Evolutionary conservation across 2,113 vertebrate species (phyloP).

Genomic region (Condylura cristata): DNA sequence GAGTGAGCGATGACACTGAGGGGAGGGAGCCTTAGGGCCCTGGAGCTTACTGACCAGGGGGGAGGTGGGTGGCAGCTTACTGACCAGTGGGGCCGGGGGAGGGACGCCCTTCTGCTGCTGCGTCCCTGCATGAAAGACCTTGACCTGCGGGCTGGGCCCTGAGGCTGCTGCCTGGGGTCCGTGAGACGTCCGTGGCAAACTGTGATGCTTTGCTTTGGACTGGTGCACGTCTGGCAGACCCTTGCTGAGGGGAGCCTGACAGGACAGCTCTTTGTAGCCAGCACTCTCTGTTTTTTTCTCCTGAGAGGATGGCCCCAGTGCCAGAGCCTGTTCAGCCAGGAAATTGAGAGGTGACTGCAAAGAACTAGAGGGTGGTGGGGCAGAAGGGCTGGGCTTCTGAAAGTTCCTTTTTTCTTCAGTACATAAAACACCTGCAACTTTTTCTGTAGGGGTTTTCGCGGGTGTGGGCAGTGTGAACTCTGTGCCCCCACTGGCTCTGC

Average conservation of each 20-base stretch:
- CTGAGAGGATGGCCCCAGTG: slow-evolving; percentile 85
- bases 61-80: slow-evolving; percentile 79
- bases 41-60: slow-evolving; percentile 84
- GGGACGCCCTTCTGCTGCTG: slow-evolving; percentile 87
- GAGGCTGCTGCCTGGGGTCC: slow-evolving; percentile 62
- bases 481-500: slow-evolving; percentile 78
- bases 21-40: slow-evolving; percentile 82
- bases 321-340: slow-evolving; percentile 88
- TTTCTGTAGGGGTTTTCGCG: slow-evolving; percentile 80
- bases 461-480: slow-evolving; percentile 80
- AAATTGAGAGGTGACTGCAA: slow-evolving; percentile 89
- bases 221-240: slow-evolving; percentile 80
- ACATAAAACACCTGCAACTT: slow-evolving; percentile 69
- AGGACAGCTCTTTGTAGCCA: slow-evolving; percentile 85
- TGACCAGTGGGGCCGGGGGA: slow-evolving; percentile 79
- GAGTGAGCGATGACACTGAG: slow-evolving; percentile 84
- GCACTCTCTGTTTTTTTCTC: slow-evolving; percentile 87
- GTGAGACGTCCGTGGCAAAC: slow-evolving; percentile 78
- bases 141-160: slow-evolving; percentile 75
- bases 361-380: slow-evolving; percentile 74
- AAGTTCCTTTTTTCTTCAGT: slow-evolving; percentile 87
- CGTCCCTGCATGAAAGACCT: slow-evolving; percentile 85
- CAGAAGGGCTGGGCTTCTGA: slow-evolving; percentile 81
- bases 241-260: slow-evolving; percentile 82
- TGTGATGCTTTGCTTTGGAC: slow-evolving; percentile 85